These are phyloP conservation scores for Hyperoodon ampullatus DNA, from an alignment of 2,113 vertebrate genomes.

Conservation along the genomic window DNA sequence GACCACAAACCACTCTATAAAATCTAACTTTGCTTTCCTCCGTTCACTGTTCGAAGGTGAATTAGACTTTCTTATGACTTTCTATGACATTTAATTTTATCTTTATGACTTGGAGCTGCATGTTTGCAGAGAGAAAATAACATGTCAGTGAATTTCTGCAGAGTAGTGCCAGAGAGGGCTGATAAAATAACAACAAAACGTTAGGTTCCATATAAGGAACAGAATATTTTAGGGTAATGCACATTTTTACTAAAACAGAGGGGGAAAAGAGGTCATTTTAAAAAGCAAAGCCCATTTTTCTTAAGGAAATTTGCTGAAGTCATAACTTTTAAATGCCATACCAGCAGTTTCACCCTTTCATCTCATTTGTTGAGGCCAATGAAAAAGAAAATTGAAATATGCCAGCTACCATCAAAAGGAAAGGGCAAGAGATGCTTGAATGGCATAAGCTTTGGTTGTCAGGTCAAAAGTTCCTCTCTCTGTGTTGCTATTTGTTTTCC, in stretches of 20 bases:
- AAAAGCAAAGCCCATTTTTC: slow-evolving; percentile 73
- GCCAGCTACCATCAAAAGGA: neutral
- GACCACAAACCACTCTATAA: neutral
- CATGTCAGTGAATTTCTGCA: neutral
- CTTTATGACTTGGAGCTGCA: slow-evolving; percentile 14
- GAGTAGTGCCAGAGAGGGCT: neutral
- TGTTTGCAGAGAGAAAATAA: slow-evolving; percentile 8
- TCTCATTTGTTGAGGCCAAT: slow-evolving; percentile 52
- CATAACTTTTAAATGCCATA: slow-evolving; percentile 75
- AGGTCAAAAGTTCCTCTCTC: slow-evolving; percentile 71
- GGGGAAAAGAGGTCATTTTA: slow-evolving; percentile 42
- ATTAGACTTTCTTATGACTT: neutral
- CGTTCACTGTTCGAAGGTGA: neutral
- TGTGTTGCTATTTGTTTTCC: slow-evolving; percentile 55
- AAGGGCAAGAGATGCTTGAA: slow-evolving; percentile 43
- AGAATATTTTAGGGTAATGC: slow-evolving; percentile 57
- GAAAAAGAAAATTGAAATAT: slow-evolving; percentile 2
- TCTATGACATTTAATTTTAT: neutral
- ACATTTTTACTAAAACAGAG: slow-evolving; percentile 53
- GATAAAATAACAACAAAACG: neutral
- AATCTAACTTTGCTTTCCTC: neutral
- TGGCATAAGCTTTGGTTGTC: neutral
- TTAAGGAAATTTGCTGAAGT: slow-evolving; percentile 41
- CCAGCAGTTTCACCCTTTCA: slow-evolving; percentile 59
- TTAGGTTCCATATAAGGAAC: neutral